A percentile compares a stretch with the other conserved stretches of the same genome.
These are phyloP conservation scores for Sebastes kiyomatsui DNA, from an alignment of 2,797 vertebrate species.

Conservation along the genomic window DNA sequence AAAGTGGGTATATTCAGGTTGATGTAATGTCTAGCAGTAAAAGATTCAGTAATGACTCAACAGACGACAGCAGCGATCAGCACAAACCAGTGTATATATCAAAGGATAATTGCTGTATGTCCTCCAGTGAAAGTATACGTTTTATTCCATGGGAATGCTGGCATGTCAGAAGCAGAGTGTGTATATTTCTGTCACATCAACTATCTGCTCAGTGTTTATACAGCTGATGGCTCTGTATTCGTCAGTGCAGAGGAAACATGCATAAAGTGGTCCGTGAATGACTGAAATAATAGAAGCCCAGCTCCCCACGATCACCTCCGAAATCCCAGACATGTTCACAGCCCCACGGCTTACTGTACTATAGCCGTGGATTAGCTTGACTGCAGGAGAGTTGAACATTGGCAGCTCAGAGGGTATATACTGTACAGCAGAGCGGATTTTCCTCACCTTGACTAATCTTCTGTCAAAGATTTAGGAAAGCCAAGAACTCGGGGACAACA, in stretches of 20 bases:
- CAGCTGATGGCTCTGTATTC: slow-evolving; percentile 28
- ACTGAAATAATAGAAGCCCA: slow-evolving; percentile 44
- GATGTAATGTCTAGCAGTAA: background rate
- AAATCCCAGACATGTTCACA: slow-evolving; percentile 32
- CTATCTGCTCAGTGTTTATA: slow-evolving; percentile 43
- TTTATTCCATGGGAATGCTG: slow-evolving; percentile 17
- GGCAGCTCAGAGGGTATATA: slow-evolving; percentile 15
- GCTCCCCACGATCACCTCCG: slow-evolving; percentile 11
- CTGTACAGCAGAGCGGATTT: background rate
- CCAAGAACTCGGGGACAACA: background rate
- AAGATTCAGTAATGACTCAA: background rate
- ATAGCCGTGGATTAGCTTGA: slow-evolving; percentile 26
- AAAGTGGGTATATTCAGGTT: background rate
- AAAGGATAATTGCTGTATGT: slow-evolving; percentile 6
- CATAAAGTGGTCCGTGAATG: slow-evolving; percentile 18
- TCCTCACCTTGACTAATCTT: slow-evolving; percentile 4
- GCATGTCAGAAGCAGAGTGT: slow-evolving; percentile 13
- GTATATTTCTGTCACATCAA: slow-evolving; percentile 44
- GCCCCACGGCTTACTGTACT: background rate
- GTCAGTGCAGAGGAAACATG: slow-evolving; percentile 15
- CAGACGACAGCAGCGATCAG: background rate
- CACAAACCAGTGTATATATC: slow-evolving; percentile 6
- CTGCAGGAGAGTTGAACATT: slow-evolving; percentile 14
- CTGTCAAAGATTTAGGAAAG: slow-evolving; percentile 10
- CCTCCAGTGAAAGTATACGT: slow-evolving; percentile 24